A percentile compares a stretch with the other conserved stretches of the same genome.
Evolutionary conservation across 2,888 invertebrate species (phyloP).

Genomic region (Euplagia quadripunctaria): DNA sequence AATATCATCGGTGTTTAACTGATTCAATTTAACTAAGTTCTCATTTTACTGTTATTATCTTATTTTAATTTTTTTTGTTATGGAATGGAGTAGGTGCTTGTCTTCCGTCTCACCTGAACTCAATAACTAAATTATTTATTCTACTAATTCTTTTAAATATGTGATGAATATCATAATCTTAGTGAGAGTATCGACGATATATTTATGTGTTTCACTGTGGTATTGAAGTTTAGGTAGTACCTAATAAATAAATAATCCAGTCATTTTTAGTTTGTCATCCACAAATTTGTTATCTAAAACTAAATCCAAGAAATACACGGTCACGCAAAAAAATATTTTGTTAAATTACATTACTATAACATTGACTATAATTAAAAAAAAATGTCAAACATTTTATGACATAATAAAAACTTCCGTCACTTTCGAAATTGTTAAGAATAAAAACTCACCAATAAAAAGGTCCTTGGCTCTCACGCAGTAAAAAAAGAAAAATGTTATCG

Average conservation of each 20-base stretch:
- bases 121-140: too few relatives aligned
- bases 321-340: constrained; percentile 8
- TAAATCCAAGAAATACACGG: not conserved
- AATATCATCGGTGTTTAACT: not conserved
- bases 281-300: not conserved
- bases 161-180: not conserved
- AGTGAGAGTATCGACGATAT: not conserved
- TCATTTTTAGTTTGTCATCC: not conserved
- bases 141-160: not conserved
- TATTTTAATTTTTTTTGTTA: too few relatives aligned
- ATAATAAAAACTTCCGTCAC: not conserved
- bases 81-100: too few relatives aligned
- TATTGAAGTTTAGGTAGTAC: not conserved
- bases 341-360: constrained; percentile 10
- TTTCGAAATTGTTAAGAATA: constrained; percentile 14
- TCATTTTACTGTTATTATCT: too few relatives aligned
- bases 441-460: constrained; percentile 37
- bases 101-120: too few relatives aligned
- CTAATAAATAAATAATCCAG: not conserved
- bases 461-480: constrained; percentile 43
- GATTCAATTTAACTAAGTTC: constrained; percentile 1
- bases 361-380: constrained; percentile 4
- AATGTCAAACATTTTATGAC: constrained; percentile 3
- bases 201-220: not conserved
- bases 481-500: constrained; percentile 49